These are phyloP conservation scores for Ormyrus rosae DNA, from an alignment of 2,888 invertebrate species.

Conservation along the genomic window DNA sequence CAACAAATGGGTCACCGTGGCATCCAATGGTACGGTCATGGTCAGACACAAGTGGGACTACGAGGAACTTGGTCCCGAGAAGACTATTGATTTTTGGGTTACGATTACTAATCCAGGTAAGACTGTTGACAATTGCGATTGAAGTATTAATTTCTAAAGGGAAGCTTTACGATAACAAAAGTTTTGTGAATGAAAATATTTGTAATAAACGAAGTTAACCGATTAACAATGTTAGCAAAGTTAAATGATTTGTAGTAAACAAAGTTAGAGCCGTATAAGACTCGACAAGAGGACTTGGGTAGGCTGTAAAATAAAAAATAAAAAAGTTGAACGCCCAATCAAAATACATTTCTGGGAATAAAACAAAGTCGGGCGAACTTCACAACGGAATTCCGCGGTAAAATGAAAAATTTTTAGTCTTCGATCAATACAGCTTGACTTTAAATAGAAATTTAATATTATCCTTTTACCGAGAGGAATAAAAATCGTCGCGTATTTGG, in stretches of 20 bases:
- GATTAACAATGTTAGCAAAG: too few relatives aligned
- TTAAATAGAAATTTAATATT: neutral
- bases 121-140: neutral
- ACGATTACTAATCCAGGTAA: slow-evolving; percentile 92
- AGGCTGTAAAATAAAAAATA: too few relatives aligned
- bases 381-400: too few relatives aligned
- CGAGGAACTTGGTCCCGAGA: slow-evolving; percentile 94
- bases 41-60: slow-evolving; percentile 98
- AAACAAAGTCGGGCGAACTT: too few relatives aligned
- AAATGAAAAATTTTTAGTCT: neutral
- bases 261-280: too few relatives aligned
- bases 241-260: too few relatives aligned
- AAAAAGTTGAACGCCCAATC: too few relatives aligned
- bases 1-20: slow-evolving; percentile 95
- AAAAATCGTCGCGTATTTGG: neutral
- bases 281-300: too few relatives aligned
- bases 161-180: slow-evolving; percentile 13
- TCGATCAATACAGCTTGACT: neutral
- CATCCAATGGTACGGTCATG: slow-evolving; percentile 92
- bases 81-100: slow-evolving; percentile 97
- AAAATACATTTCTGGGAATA: too few relatives aligned
- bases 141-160: neutral
- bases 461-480: neutral
- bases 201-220: neutral
- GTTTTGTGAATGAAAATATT: neutral